A percentile compares a stretch with the other conserved stretches of the same genome.
Conservation (phyloP, 1,140 invertebrate genomes). For the Caenorhabditis latens region DNA sequence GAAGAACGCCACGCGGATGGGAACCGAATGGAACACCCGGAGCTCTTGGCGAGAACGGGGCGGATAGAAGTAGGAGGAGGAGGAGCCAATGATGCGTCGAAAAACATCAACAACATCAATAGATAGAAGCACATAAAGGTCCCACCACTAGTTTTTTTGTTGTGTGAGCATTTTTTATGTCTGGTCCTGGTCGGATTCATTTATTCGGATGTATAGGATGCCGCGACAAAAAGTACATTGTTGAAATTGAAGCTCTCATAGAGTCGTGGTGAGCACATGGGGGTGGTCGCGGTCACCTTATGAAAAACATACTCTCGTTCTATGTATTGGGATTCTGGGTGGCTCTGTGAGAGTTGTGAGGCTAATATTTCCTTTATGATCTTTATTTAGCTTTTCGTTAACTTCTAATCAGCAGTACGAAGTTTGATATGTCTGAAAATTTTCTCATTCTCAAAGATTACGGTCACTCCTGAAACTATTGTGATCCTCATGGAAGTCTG, state of each 20-base stretch:
- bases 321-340: neutral
- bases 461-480: too few relatives aligned
- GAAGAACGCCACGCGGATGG: conserved; percentile 39
- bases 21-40: conserved; percentile 50
- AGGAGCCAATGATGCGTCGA: conserved; percentile 47
- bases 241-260: conserved; percentile 7
- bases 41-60: conserved; percentile 25
- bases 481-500: too few relatives aligned
- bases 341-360: neutral
- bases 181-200: neutral
- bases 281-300: conserved; percentile 1
- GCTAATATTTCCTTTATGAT: neutral
- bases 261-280: conserved; percentile 29
- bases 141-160: conserved; percentile 7
- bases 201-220: conserved; percentile 28
- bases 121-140: conserved; percentile 43
- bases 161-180: conserved; percentile 10
- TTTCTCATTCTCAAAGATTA: too few relatives aligned
- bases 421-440: too few relatives aligned
- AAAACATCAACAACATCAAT: conserved; percentile 54
- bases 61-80: conserved; percentile 21
- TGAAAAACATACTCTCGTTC: conserved; percentile 9
- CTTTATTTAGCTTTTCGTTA: neutral
- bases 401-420: too few relatives aligned
- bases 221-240: conserved; percentile 11